Conservation (phyloP, 2,113 vertebrate genomes). For the Sula dactylatra region DNA sequence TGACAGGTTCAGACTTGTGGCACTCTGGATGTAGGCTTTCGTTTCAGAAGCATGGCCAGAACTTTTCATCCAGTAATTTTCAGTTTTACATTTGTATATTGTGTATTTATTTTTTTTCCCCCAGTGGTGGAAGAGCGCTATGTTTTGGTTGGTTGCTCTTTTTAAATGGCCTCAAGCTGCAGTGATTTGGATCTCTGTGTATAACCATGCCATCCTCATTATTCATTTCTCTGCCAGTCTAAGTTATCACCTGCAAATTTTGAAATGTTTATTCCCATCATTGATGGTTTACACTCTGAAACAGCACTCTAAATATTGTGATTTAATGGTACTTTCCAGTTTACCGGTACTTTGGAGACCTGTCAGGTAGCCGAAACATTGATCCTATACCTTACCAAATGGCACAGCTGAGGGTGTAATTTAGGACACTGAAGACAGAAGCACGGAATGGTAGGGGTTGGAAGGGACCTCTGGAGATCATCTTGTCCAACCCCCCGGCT, state of each 20-base stretch:
- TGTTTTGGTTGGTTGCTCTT: not conserved
- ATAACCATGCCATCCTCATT: not conserved
- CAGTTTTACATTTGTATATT: not conserved
- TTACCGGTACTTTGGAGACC: not conserved
- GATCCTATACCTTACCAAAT: not conserved
- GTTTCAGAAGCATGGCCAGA: not conserved
- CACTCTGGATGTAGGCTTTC: not conserved
- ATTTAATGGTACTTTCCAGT: not conserved
- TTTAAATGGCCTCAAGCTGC: not conserved
- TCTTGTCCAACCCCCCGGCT: too few relatives aligned
- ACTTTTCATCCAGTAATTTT: not conserved
- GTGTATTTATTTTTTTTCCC: too few relatives aligned
- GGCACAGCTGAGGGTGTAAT: not conserved
- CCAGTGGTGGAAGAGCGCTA: not conserved
- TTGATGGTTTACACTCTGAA: not conserved
- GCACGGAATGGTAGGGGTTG: too few relatives aligned
- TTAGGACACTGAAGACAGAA: constrained; percentile 29
- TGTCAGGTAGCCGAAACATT: not conserved
- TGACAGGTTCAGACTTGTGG: not conserved
- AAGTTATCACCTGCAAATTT: not conserved
- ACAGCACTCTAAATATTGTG: not conserved
- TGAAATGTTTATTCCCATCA: not conserved
- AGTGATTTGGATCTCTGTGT: not conserved
- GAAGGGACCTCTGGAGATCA: too few relatives aligned
- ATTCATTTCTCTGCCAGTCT: not conserved